Conservation (phyloP, 2,797 vertebrate species). For the Mus spretus region DNA sequence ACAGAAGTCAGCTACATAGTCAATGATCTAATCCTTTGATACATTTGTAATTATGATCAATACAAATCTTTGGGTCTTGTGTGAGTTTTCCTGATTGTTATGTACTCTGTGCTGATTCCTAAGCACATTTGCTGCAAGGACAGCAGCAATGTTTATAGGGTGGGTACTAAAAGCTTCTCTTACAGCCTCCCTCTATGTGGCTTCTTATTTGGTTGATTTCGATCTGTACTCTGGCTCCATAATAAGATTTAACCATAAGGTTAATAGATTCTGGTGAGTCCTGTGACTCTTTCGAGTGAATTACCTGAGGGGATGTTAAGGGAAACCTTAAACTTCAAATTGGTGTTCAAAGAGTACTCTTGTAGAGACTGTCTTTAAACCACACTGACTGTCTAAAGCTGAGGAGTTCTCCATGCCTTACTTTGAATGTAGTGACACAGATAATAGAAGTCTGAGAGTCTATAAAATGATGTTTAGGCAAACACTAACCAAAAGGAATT, state of each 20-base stretch:
- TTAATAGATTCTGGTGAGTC: not conserved
- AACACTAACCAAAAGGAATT: slow-evolving; percentile 11
- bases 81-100: not conserved
- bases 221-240: not conserved
- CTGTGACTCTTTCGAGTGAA: not conserved
- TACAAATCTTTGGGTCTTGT: not conserved
- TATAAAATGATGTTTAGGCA: not conserved
- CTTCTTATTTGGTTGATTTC: not conserved
- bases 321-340: not conserved
- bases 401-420: not conserved
- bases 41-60: not conserved
- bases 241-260: not conserved
- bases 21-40: not conserved
- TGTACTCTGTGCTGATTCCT: not conserved
- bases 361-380: not conserved
- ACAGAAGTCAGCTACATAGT: not conserved
- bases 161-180: not conserved
- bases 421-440: not conserved
- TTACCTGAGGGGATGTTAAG: not conserved
- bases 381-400: not conserved
- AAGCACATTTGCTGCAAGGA: not conserved
- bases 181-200: not conserved
- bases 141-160: not conserved
- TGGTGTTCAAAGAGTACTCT: not conserved
- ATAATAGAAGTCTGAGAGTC: not conserved